Conservation (phyloP, 2,797 vertebrate species). For the Centropyge bicolor region DNA sequence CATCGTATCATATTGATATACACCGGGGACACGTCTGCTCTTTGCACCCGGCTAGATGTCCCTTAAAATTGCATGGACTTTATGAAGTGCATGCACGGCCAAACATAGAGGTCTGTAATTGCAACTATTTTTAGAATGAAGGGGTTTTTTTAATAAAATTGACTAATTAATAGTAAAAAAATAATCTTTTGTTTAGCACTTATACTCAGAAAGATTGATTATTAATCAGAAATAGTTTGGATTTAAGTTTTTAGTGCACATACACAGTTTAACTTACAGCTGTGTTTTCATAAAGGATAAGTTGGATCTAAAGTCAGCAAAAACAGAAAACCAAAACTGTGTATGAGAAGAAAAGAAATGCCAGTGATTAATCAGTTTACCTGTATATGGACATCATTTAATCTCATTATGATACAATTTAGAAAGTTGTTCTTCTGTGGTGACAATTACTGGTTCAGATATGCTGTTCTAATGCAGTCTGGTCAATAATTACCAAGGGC, state of each 20-base stretch:
- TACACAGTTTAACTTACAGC: no score
- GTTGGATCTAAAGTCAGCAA: background rate
- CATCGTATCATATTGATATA: conserved; percentile 46
- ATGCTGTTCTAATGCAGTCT: background rate
- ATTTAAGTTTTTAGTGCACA: background rate
- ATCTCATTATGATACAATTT: conserved; percentile 1
- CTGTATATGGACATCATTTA: background rate
- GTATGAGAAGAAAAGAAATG: background rate
- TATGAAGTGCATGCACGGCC: background rate
- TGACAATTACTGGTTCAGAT: background rate
- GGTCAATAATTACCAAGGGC: background rate
- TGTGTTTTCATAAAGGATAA: background rate
- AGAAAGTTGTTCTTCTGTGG: background rate
- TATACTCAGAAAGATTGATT: background rate
- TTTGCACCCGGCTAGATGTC: conserved; percentile 14
- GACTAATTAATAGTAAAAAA: no score
- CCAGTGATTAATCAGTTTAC: background rate
- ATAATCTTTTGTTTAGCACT: background rate
- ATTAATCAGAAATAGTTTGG: background rate
- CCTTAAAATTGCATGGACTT: conserved; percentile 6
- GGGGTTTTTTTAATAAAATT: background rate
- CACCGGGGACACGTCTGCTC: conserved; percentile 34
- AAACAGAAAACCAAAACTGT: background rate
- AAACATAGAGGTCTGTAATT: background rate
- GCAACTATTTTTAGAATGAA: background rate